Evolutionary conservation across 2,888 invertebrate genomes (phyloP), one percentile per base, ranked within the genome.

Genomic region (Alentia gelatinosa): DNA sequence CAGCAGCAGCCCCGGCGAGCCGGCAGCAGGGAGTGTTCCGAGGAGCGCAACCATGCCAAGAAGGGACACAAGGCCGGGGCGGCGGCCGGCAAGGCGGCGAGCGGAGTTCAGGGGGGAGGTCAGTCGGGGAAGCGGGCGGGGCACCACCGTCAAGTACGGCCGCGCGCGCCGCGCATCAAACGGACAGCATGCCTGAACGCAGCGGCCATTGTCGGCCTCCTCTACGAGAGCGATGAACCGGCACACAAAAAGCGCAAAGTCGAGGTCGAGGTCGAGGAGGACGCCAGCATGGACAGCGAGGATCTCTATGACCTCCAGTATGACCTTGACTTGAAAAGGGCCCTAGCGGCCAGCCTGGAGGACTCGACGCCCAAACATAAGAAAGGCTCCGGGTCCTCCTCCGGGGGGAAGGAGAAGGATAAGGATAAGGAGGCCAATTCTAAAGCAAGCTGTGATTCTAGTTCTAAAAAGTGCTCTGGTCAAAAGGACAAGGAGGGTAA

Each of bases 121-220:
- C 30, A 90, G 12, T 74, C 74, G 40, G 40, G 40, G 42, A 40
- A 68, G 40, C 74, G 75, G 37, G 1, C 26, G 33, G 7, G 12
- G n/a, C 30, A 79, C 26, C 35, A 30, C 7, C 19, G 9, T 4
- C 15, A 40, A 5, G 35, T 92, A 5, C 79, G 42, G 63, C 92
- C 92, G 5, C 68, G 92, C 26, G 91, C 92, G 4, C 90, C 89
- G 3, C 79, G 92, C 26, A 91, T 92, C 9, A 92, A 91, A 88
- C 90, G 93, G 23, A 92, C 91, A 30, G 93, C 93, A 30, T 92
- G 93, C 89, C 90, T 93, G 12, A 93, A 92, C 86, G 93, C 93
- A 19, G 90, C 89, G 9, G 93, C 93, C 47, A 93, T 93, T 19
- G 74, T 91, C 7, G 91, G 91, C 79, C 63, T 92, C 12, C 89